phyloP scores from a whole-genome alignment of 2,113 vertebrate genomes.

The Tupaia tana region DNA sequence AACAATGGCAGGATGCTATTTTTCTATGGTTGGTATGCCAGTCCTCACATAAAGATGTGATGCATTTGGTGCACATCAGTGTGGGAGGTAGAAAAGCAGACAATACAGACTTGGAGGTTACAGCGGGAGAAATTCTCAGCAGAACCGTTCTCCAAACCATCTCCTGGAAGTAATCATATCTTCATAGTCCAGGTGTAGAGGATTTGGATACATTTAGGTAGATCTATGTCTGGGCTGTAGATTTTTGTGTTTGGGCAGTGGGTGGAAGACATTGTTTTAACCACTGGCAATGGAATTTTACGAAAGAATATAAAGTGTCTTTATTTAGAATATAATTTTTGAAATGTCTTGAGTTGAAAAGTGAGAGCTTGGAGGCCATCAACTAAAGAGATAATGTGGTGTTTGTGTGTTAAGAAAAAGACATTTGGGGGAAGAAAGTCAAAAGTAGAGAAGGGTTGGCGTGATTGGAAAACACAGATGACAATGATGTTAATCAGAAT shows the following conservation, averaged over 20 bases:
- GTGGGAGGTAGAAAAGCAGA: neutral
- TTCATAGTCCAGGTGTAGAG: neutral
- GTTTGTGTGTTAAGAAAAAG: neutral
- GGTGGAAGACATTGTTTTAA: neutral
- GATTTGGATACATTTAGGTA: neutral
- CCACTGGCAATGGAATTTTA: neutral
- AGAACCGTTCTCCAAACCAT: neutral
- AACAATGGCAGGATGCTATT: neutral
- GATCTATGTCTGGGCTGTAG: neutral
- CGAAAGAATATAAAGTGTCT: neutral
- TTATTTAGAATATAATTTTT: neutral
- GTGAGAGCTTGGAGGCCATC: neutral
- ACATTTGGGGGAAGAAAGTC: neutral
- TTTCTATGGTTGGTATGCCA: neutral
- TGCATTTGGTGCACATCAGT: neutral
- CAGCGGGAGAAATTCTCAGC: neutral
- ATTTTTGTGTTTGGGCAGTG: neutral
- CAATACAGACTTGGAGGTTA: neutral
- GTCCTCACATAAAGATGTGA: neutral
- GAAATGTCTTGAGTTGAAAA: neutral
- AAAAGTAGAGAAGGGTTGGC: neutral
- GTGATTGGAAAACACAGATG: rapidly evolving
- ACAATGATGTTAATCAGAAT: neutral
- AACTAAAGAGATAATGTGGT: neutral
- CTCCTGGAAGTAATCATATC: neutral